These are phyloP conservation scores for Ips typographus DNA, from an alignment of 1,140 invertebrate genomes.

Conservation along the genomic window DNA sequence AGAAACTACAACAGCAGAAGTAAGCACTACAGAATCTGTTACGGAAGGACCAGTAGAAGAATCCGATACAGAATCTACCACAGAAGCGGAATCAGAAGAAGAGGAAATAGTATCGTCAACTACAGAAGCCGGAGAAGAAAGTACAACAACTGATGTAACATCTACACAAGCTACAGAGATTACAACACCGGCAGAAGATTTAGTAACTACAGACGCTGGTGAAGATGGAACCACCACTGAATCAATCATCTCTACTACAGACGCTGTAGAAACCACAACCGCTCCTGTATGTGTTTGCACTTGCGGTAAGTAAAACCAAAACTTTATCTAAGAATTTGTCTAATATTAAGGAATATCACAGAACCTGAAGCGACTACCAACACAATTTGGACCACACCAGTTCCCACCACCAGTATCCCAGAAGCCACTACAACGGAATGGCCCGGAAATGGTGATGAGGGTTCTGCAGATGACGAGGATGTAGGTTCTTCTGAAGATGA, in stretches of 20 bases:
- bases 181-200: neutral
- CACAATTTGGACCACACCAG: neutral
- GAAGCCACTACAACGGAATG: neutral
- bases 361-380: neutral
- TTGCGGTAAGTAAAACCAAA: neutral
- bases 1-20: neutral
- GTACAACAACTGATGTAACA: neutral
- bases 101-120: neutral
- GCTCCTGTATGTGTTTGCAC: neutral
- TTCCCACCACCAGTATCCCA: neutral
- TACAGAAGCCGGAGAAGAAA: neutral
- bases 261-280: neutral
- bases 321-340: neutral
- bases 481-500: neutral
- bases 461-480: neutral
- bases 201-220: neutral
- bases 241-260: neutral
- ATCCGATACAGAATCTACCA: neutral
- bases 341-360: no score
- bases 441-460: neutral
- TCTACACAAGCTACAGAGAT: neutral
- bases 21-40: neutral
- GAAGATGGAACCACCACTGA: slow-evolving; percentile 6
- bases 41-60: neutral
- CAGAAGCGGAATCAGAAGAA: neutral